Conservation (phyloP, 2,888 invertebrate species). For the Bombyx huttoni region DNA sequence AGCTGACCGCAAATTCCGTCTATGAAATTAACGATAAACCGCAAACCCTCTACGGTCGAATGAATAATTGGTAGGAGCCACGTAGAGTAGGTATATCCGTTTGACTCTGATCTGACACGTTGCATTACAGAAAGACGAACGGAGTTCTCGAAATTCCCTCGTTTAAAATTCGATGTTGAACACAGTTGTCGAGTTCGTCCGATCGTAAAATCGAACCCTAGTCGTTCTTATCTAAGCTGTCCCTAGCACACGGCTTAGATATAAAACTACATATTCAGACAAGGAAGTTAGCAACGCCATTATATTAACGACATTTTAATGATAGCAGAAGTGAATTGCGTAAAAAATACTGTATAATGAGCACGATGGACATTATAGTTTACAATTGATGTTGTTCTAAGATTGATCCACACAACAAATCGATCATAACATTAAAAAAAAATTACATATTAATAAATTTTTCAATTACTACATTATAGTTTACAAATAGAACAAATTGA, state of each 20-base stretch:
- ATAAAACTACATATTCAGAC: not conserved
- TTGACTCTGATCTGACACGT: slow-evolving; percentile 58
- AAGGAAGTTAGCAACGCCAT: not conserved
- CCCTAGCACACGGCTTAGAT: slow-evolving; percentile 10
- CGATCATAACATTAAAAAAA: no score
- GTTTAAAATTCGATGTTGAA: slow-evolving; percentile 61
- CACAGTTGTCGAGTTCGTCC: slow-evolving; percentile 43
- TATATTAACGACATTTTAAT: not conserved
- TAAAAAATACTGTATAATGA: no score
- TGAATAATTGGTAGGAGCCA: slow-evolving; percentile 38
- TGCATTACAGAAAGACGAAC: slow-evolving; percentile 43
- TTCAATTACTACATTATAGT: no score
- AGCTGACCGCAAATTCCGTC: slow-evolving; percentile 38
- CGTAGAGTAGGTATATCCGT: slow-evolving; percentile 44
- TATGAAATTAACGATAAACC: slow-evolving; percentile 53
- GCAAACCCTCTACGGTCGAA: slow-evolving; percentile 36
- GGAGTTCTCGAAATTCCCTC: slow-evolving; percentile 50
- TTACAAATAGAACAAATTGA: no score
- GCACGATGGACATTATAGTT: no score
- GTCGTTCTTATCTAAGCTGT: not conserved
- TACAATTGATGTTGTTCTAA: no score
- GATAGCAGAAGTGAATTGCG: not conserved
- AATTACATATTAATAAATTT: no score
- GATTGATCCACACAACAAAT: no score
- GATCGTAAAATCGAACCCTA: slow-evolving; percentile 48